These are phyloP conservation scores for Cuniculus paca DNA, from an alignment of 2,797 vertebrate species.

Conservation along the genomic window DNA sequence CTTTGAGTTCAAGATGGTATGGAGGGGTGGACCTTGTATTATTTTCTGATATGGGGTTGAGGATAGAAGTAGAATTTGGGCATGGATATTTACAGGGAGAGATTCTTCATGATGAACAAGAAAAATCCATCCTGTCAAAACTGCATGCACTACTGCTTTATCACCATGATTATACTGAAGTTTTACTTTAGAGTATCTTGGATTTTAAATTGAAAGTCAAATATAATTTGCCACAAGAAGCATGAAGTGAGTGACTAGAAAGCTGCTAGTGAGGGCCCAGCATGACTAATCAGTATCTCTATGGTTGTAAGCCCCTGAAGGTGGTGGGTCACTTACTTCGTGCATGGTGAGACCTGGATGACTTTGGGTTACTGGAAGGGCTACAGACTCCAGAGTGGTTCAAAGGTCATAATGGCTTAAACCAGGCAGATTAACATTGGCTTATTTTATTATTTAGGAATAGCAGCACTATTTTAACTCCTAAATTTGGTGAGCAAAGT, in stretches of 20 bases:
- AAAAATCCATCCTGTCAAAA: slow-evolving; percentile 88
- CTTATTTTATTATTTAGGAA: slow-evolving; percentile 36
- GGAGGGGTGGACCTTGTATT: not conserved
- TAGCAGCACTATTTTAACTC: slow-evolving; percentile 38
- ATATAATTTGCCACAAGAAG: slow-evolving; percentile 88
- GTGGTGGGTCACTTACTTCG: slow-evolving; percentile 77
- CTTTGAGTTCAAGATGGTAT: slow-evolving; percentile 37
- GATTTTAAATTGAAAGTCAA: slow-evolving; percentile 91
- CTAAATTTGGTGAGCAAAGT: not conserved
- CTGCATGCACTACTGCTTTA: slow-evolving; percentile 85
- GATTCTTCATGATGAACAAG: slow-evolving; percentile 77
- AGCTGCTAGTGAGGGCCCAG: slow-evolving; percentile 80
- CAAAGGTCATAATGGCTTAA: slow-evolving; percentile 69
- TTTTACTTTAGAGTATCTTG: slow-evolving; percentile 88
- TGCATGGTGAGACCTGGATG: slow-evolving; percentile 70
- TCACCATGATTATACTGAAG: slow-evolving; percentile 87
- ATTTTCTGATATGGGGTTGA: not conserved
- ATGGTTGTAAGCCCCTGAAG: slow-evolving; percentile 84
- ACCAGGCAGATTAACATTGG: slow-evolving; percentile 59
- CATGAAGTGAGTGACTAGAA: slow-evolving; percentile 87
- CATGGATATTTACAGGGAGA: not conserved
- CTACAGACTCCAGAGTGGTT: slow-evolving; percentile 75
- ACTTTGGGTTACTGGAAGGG: slow-evolving; percentile 77
- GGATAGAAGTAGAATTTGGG: not conserved
- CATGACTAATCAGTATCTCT: slow-evolving; percentile 86